Base-by-base conservation (phyloP, 2,888 invertebrate species). In the Papilio elwesi region DNA sequence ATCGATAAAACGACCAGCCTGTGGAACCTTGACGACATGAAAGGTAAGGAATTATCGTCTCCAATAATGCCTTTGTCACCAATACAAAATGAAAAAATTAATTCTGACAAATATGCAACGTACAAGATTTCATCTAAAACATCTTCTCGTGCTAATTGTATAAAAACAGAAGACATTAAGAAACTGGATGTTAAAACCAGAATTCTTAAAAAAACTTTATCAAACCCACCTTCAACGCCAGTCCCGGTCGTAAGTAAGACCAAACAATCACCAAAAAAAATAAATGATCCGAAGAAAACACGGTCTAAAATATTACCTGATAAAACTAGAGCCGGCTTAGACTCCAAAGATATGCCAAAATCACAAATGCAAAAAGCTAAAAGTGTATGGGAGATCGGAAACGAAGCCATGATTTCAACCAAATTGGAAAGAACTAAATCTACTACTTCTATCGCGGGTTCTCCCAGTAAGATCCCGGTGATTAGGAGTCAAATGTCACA, bases 391-490 rank as follows among this genome's bases (percentile, higher is more conserved):
- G 94, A 94, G 87, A 88, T 94, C 79, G 91, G 94, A 75, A 93
- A 90, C 74, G 92, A 92, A 81, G 80, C 85, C 52, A 81, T 91
- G 75, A 83, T 91, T 78, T 81, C 86, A 77, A 83, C 91, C 55
- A 87, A 85, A 78, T 85, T 94, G 80, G 93, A 94, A 82, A 90
- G 94, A 81, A 94, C 94, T 47, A 92, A 86, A 81, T 94, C 94
- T 68, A 90, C 90, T 63, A 93, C 93, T 90, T 93, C 93, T 93
- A 93, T 94, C 90, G 88, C 94, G 88, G 92, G 94, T 79, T 94
- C 94, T 90, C 93, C 94, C 66, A 95, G 95, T 83, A 95, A 95
- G 90, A 95, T 95, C 87, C 95, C 95, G 83, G 94, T 95, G 90
- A 93, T 94, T 81, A 92, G 94, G 86, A 90, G 93, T 86, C 93